Percentiles rank a stretch among this genome's conserved stretches.
phyloP scores from a whole-genome alignment of 2,113 vertebrate species.

The Xiphias gladius region DNA sequence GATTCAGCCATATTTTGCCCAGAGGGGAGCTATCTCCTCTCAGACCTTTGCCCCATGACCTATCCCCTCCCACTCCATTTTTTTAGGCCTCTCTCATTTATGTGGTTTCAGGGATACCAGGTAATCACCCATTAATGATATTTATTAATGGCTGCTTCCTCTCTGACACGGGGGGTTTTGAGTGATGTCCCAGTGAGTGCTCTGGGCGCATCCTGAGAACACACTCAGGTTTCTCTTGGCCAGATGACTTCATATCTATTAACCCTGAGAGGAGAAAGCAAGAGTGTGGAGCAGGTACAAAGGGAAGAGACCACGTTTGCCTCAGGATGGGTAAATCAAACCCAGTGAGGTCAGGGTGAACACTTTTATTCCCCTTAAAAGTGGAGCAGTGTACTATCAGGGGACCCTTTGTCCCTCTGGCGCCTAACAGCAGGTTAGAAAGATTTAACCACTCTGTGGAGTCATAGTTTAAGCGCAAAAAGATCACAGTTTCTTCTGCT shows the following conservation, averaged over 20 bases:
- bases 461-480: slow-evolving; percentile 63
- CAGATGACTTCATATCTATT: slow-evolving; percentile 87
- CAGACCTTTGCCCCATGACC: slow-evolving; percentile 74
- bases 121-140: slow-evolving; percentile 83
- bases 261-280: slow-evolving; percentile 76
- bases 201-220: slow-evolving; percentile 78
- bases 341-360: slow-evolving; percentile 77
- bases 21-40: slow-evolving; percentile 63
- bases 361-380: slow-evolving; percentile 82
- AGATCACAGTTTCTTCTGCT: slow-evolving; percentile 58
- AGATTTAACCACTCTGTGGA: slow-evolving; percentile 74
- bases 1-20: slow-evolving; percentile 64
- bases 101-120: slow-evolving; percentile 73
- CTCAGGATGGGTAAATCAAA: slow-evolving; percentile 84
- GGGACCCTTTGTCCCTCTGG: slow-evolving; percentile 73
- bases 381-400: slow-evolving; percentile 71
- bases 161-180: slow-evolving; percentile 67
- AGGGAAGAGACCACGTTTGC: slow-evolving; percentile 72
- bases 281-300: slow-evolving; percentile 77
- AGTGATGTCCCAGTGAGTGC: slow-evolving; percentile 82
- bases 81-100: slow-evolving; percentile 71
- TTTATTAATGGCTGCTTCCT: slow-evolving; percentile 82
- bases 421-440: slow-evolving; percentile 63
- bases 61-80: slow-evolving; percentile 65
- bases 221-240: slow-evolving; percentile 73